Evolutionary conservation across 2,113 vertebrate genomes (phyloP).

Genomic region (Petrocephalus zakoni): DNA sequence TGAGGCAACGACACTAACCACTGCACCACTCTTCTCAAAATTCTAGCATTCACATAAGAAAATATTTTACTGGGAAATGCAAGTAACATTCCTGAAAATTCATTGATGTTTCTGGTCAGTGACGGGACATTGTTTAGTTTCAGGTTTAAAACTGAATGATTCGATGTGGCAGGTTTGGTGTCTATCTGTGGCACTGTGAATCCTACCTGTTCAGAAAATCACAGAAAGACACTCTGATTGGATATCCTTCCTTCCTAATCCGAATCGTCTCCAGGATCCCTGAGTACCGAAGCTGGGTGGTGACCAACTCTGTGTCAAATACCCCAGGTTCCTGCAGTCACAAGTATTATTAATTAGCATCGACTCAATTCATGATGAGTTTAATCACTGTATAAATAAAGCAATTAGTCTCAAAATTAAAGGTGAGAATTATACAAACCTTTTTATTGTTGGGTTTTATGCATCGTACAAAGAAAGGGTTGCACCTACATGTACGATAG

Average conservation of each 20-base stretch:
- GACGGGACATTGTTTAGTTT: not conserved
- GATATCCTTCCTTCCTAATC: slow-evolving; percentile 91
- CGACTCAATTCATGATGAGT: not conserved
- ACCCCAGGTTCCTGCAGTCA: slow-evolving; percentile 72
- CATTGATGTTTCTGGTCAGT: not conserved
- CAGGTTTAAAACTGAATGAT: not conserved
- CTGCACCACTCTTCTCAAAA: not conserved
- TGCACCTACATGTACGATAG: slow-evolving; percentile 70
- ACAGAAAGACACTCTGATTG: slow-evolving; percentile 78
- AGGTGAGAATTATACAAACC: slow-evolving; percentile 57
- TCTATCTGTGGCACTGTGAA: not conserved
- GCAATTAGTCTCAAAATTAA: not conserved
- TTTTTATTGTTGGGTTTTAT: slow-evolving; percentile 96
- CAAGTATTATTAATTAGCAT: not conserved
- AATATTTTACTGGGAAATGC: not conserved
- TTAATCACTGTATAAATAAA: not conserved
- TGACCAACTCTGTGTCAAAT: slow-evolving; percentile 81
- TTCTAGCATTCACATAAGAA: not conserved
- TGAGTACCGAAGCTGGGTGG: slow-evolving; percentile 78
- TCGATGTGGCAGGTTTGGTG: not conserved
- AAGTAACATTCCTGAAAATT: not conserved
- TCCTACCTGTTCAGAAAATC: slow-evolving; percentile 79
- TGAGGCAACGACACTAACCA: not conserved
- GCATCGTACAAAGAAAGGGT: slow-evolving; percentile 90
- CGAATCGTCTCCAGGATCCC: slow-evolving; percentile 91